Percentiles rank a stretch among this genome's conserved stretches.
These are phyloP conservation scores for Sciurus niger DNA, from an alignment of 2,113 vertebrate genomes.

Conservation along the genomic window DNA sequence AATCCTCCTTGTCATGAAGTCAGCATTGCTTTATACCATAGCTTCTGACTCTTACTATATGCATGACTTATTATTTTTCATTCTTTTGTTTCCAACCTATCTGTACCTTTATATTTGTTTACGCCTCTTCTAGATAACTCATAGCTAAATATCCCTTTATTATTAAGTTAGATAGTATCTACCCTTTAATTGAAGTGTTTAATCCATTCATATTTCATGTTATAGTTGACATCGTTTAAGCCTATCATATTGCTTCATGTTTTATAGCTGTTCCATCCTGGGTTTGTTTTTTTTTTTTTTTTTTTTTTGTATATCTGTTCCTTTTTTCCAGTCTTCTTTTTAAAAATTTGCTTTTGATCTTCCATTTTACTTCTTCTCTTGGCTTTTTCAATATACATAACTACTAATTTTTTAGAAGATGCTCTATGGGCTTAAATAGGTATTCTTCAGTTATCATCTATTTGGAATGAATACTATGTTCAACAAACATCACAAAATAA, in stretches of 20 bases:
- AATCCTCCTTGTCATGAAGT: not conserved
- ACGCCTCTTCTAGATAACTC: not conserved
- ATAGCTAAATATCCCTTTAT: not conserved
- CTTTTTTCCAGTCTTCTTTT: not conserved
- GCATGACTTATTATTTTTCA: not conserved
- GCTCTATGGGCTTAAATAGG: not conserved
- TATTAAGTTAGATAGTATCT: not conserved
- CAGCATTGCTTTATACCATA: not conserved
- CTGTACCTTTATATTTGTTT: not conserved
- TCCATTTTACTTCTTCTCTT: not conserved
- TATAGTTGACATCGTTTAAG: not conserved
- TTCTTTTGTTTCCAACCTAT: not conserved
- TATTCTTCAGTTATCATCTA: not conserved
- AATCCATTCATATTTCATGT: not conserved
- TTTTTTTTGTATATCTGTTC: not conserved
- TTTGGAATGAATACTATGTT: not conserved
- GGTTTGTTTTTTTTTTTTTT: not conserved
- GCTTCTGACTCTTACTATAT: not conserved
- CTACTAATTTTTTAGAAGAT: not conserved
- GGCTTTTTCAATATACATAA: not conserved
- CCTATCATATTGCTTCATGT: not conserved
- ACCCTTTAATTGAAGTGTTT: not conserved
- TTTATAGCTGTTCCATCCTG: not conserved
- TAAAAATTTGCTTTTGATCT: not conserved
- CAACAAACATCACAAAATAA: not conserved